These are phyloP conservation scores for Calonectris borealis DNA, from an alignment of 2,113 vertebrate species.

Conservation along the genomic window DNA sequence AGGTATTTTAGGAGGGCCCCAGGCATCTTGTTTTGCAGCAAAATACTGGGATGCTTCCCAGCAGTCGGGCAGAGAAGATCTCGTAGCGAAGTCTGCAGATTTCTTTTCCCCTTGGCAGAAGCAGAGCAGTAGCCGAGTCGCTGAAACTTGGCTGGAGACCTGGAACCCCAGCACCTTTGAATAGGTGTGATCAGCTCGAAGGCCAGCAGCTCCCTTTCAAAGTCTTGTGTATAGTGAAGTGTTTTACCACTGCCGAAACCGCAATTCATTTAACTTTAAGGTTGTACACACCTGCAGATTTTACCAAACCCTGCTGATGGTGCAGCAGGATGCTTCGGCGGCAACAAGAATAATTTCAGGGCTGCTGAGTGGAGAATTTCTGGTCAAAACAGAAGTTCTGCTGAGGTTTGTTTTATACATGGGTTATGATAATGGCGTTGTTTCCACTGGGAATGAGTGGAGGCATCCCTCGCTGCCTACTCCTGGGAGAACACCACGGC, in stretches of 20 bases:
- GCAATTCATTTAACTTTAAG: accelerated
- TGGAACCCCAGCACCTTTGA: neutral
- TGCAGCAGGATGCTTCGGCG: accelerated
- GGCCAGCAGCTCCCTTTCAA: neutral
- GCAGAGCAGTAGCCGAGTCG: accelerated
- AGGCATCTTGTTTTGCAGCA: neutral
- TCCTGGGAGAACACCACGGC: neutral
- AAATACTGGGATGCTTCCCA: neutral
- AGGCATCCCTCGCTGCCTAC: neutral
- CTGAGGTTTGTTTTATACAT: neutral
- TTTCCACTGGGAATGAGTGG: neutral
- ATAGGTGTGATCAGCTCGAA: neutral
- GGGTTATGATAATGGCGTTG: accelerated
- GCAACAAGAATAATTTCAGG: neutral
- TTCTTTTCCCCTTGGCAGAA: neutral
- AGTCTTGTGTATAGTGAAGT: neutral
- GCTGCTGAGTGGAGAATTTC: neutral
- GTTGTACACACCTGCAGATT: neutral
- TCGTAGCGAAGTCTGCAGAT: neutral
- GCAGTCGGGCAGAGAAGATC: neutral
- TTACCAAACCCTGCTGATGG: neutral
- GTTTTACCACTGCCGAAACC: neutral
- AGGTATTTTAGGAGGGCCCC: neutral
- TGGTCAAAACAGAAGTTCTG: neutral
- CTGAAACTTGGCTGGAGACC: neutral